A percentile compares a stretch with the other conserved stretches of the same genome.
Conservation (phyloP, 2,888 invertebrate species). For the Resseliella maxima region DNA sequence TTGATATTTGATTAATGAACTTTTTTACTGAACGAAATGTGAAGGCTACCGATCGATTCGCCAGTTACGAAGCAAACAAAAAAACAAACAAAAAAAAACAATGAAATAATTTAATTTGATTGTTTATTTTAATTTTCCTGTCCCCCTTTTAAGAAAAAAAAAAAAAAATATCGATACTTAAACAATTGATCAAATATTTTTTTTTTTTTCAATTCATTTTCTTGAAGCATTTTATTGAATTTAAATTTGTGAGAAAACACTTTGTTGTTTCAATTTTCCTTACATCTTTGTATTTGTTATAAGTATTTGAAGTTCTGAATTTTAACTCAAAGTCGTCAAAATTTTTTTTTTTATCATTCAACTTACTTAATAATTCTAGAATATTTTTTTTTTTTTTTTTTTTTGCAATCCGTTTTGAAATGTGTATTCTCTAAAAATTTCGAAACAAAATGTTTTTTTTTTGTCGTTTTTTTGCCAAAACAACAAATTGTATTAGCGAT, state of each 20-base stretch:
- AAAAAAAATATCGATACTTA: neutral
- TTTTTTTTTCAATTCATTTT: neutral
- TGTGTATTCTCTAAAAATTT: constrained; percentile 35
- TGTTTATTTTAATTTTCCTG: too few relatives aligned
- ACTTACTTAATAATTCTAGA: neutral
- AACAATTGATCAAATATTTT: neutral
- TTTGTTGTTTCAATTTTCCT: neutral
- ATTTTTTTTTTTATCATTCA: too few relatives aligned
- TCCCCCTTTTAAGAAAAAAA: constrained; percentile 21
- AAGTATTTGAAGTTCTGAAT: neutral
- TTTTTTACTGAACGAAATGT: constrained; percentile 34
- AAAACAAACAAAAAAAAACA: too few relatives aligned
- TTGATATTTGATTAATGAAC: neutral
- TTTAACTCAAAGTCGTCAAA: neutral
- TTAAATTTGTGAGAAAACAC: neutral
- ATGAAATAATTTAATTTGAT: too few relatives aligned
- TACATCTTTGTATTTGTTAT: constrained; percentile 36
- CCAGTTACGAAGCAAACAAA: constrained; percentile 47
- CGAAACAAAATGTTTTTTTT: neutral
- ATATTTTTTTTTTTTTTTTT: neutral
- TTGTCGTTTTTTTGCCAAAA: constrained; percentile 4
- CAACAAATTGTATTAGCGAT: neutral
- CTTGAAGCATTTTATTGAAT: neutral
- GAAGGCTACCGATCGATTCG: constrained; percentile 55
- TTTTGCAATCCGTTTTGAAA: constrained; percentile 50